Evolutionary conservation across 2,888 invertebrate genomes (phyloP).

Genomic region (Coenonympha glycerion): DNA sequence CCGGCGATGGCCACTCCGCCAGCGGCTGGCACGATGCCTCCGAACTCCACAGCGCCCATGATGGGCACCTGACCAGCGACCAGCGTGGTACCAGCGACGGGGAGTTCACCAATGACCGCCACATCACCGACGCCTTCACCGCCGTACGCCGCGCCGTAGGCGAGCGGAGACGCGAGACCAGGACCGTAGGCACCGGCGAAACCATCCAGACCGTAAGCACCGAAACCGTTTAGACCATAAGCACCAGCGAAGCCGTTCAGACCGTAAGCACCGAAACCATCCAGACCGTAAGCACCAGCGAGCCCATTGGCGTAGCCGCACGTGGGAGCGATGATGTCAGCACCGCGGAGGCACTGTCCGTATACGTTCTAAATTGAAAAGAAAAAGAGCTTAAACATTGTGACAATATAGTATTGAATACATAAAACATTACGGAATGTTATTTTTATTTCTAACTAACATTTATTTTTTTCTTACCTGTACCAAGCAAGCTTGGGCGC

Average conservation of each 20-base stretch:
- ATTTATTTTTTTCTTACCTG: too few species aligned
- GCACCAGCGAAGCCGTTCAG: background rate
- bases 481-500: slow-evolving; percentile 25
- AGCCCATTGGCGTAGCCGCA: too few species aligned
- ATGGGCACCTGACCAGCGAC: slow-evolving; percentile 41
- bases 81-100: slow-evolving; percentile 33
- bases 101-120: slow-evolving; percentile 34
- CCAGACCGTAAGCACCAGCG: slow-evolving; percentile 15
- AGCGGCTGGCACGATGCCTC: slow-evolving; percentile 35
- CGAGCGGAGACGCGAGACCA: too few species aligned
- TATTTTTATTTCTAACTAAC: too few species aligned
- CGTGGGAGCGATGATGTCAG: slow-evolving; percentile 24
- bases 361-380: background rate
- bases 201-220: background rate
- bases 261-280: slow-evolving; percentile 7
- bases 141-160: too few species aligned
- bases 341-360: background rate
- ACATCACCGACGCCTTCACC: too few species aligned
- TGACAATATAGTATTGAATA: too few species aligned
- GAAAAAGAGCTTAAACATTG: too few species aligned
- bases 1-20: slow-evolving; percentile 7
- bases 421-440: too few species aligned
- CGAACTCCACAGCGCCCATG: slow-evolving; percentile 37
- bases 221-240: background rate
- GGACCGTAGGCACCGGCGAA: background rate